Evolutionary conservation across 2,797 vertebrate species (phyloP).

Genomic region (Pitangus sulphuratus): DNA sequence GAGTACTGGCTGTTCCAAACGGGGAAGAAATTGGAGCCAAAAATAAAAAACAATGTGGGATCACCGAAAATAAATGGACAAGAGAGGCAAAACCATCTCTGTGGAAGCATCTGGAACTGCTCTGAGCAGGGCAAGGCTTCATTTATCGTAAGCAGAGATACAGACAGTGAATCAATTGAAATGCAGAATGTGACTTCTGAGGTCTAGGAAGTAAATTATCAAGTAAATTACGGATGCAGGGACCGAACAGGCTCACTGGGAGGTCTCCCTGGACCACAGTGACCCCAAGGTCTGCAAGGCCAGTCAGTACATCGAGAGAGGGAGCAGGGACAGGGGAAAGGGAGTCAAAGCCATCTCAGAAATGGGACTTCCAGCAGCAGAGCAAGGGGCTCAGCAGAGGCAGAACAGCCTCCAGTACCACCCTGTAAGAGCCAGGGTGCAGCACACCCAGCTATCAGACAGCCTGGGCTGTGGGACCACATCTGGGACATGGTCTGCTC

Average conservation of each 20-base stretch:
- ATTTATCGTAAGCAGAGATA: accelerated
- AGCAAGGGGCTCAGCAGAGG: not conserved
- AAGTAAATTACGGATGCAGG: not conserved
- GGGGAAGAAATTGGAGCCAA: not conserved
- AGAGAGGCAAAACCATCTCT: not conserved
- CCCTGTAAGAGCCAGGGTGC: not conserved
- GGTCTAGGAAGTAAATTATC: not conserved
- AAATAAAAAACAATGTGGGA: not conserved
- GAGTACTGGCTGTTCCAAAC: not conserved
- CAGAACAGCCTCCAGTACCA: not conserved
- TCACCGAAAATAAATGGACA: not conserved
- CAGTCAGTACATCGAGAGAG: not conserved
- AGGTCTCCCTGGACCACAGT: not conserved
- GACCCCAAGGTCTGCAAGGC: not conserved
- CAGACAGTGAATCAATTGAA: not conserved
- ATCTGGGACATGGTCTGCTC: not conserved
- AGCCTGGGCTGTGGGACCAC: accelerated
- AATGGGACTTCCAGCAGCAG: not conserved
- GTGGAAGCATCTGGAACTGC: not conserved
- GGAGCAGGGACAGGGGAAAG: not conserved
- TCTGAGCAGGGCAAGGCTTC: not conserved
- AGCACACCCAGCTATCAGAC: not conserved
- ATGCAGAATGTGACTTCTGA: not conserved
- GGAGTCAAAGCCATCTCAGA: not conserved
- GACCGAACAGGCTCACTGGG: not conserved